phyloP scores from a whole-genome alignment of 1,140 invertebrate species.

The Calosoma granatense region DNA sequence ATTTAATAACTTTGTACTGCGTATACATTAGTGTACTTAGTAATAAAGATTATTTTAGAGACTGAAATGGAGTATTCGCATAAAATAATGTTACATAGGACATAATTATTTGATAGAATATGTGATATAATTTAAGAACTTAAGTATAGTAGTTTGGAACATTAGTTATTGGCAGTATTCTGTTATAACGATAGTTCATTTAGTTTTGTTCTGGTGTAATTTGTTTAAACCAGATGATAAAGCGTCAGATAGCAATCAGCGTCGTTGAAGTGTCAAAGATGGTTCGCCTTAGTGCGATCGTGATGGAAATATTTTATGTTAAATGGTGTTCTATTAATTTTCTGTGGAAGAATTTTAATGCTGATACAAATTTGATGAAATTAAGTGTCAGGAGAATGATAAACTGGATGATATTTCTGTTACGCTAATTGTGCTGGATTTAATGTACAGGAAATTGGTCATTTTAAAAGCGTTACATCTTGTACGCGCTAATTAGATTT shows the following conservation, averaged over 20 bases:
- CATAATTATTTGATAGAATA: too few species aligned
- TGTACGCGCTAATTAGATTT: background rate
- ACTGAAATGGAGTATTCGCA: too few species aligned
- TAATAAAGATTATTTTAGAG: too few species aligned
- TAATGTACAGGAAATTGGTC: background rate
- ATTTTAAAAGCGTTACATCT: constrained; percentile 5
- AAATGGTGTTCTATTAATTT: background rate
- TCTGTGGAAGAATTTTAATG: background rate
- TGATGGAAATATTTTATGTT: background rate
- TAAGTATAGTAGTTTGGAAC: background rate
- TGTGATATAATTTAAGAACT: background rate
- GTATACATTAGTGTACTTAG: too few species aligned
- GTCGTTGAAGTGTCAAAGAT: too few species aligned
- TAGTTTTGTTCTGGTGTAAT: background rate
- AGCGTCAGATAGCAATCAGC: background rate
- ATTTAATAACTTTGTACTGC: too few species aligned
- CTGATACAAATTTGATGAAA: background rate
- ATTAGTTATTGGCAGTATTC: background rate
- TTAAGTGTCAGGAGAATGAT: background rate
- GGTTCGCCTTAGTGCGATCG: too few species aligned
- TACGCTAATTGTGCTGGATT: background rate
- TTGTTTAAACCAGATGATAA: background rate
- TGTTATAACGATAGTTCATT: background rate
- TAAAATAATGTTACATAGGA: too few species aligned
- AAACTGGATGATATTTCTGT: background rate